These are phyloP conservation scores for Miichthys miiuy DNA, from an alignment of 2,797 vertebrate species.

Conservation along the genomic window DNA sequence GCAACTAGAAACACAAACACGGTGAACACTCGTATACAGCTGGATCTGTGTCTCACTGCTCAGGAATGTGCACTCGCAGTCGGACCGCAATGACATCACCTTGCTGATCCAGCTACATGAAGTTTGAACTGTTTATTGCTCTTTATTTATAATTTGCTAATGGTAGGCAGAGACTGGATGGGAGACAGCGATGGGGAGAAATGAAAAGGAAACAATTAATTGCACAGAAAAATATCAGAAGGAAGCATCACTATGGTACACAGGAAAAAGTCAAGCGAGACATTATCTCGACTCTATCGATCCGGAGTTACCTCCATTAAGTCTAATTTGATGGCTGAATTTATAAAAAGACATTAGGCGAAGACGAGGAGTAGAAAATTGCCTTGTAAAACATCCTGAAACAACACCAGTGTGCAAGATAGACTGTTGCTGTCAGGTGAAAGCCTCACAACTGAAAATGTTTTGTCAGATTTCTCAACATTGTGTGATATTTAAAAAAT, in stretches of 20 bases:
- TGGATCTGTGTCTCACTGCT: conserved; percentile 77
- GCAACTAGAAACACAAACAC: conserved; percentile 49
- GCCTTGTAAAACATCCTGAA: conserved; percentile 45
- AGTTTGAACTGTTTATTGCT: conserved; percentile 45
- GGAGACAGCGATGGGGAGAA: conserved; percentile 2
- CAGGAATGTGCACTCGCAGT: conserved; percentile 81
- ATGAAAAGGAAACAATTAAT: conserved; percentile 42
- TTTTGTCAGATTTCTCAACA: conserved; percentile 9
- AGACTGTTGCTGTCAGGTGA: background rate
- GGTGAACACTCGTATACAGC: conserved; percentile 57
- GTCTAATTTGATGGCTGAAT: conserved; percentile 41
- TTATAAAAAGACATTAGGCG: conserved; percentile 36
- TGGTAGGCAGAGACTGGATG: conserved; percentile 14
- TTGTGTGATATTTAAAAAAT: too few relatives aligned
- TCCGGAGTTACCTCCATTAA: conserved; percentile 58
- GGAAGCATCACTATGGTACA: background rate
- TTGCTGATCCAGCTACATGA: conserved; percentile 67
- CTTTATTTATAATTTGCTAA: conserved; percentile 42
- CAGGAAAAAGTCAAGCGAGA: background rate
- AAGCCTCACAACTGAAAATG: background rate
- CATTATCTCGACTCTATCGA: conserved; percentile 36
- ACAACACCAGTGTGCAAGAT: background rate
- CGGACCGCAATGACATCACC: conserved; percentile 83
- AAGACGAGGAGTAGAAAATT: conserved; percentile 3
- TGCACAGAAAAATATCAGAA: conserved; percentile 22